Conservation (phyloP, 2,797 vertebrate species). For the Periophthalmus magnuspinnatus region DNA sequence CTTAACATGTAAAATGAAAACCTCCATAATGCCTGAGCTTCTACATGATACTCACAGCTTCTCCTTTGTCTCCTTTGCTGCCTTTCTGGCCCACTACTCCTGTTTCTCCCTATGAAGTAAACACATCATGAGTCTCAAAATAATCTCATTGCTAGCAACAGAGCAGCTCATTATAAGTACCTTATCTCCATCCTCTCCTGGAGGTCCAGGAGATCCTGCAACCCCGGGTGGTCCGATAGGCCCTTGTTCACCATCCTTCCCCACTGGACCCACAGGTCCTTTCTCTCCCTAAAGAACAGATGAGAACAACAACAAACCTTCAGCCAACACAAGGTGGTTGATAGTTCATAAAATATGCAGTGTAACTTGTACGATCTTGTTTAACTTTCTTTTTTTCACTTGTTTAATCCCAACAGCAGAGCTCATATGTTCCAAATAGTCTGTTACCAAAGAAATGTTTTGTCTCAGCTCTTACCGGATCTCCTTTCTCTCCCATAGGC, state of each 20-base stretch:
- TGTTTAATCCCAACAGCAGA: conserved; percentile 45
- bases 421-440: conserved; percentile 24
- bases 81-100: conserved; percentile 90
- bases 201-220: conserved; percentile 78
- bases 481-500: conserved; percentile 89
- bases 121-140: neutral
- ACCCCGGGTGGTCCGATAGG: conserved; percentile 81
- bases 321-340: conserved; percentile 33
- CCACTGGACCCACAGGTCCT: conserved; percentile 81
- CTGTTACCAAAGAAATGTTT: conserved; percentile 31
- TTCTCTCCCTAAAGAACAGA: conserved; percentile 83
- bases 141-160: neutral
- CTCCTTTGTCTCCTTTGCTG: conserved; percentile 91
- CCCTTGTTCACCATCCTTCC: conserved; percentile 84
- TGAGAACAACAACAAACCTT: conserved; percentile 29
- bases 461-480: conserved; percentile 80
- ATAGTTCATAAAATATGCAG: conserved; percentile 22
- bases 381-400: conserved; percentile 21
- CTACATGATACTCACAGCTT: conserved; percentile 79
- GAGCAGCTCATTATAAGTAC: conserved; percentile 58
- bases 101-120: conserved; percentile 81
- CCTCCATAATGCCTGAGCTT: conserved; percentile 10
- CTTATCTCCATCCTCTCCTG: conserved; percentile 93
- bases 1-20: neutral
- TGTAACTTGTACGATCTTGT: conserved; percentile 30